Evolutionary conservation across 2,797 vertebrate genomes (phyloP).

Genomic region (Anableps anableps): DNA sequence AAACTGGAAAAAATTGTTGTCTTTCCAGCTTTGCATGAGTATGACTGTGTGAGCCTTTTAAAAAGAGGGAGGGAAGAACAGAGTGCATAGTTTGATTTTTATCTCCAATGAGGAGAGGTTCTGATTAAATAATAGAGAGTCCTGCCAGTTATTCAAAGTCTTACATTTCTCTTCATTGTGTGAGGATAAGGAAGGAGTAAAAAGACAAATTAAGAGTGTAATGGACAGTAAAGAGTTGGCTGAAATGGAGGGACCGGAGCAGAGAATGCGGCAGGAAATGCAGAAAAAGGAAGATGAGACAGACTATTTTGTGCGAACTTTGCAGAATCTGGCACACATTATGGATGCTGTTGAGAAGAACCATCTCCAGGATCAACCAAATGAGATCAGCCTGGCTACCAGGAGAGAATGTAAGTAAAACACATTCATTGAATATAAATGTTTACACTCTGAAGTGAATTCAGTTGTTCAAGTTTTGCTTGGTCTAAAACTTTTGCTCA

Average conservation of each 20-base stretch:
- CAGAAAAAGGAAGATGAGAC: neutral
- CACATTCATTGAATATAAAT: neutral
- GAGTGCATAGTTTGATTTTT: conserved; percentile 22
- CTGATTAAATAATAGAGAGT: conserved; percentile 10
- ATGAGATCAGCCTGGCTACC: conserved; percentile 35
- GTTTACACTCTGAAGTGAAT: neutral
- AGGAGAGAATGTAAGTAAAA: conserved; percentile 71
- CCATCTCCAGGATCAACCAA: conserved; percentile 58
- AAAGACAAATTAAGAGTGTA: neutral
- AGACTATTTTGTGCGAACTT: conserved; percentile 29
- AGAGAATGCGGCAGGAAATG: conserved; percentile 1
- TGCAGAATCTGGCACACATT: conserved; percentile 71
- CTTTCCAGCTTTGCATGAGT: conserved; percentile 46
- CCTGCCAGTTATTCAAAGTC: conserved; percentile 9
- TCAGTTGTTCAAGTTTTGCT: neutral
- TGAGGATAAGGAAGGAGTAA: neutral
- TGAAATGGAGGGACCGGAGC: conserved; percentile 9
- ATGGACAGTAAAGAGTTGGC: conserved; percentile 24
- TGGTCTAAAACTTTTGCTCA: neutral
- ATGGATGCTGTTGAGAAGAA: conserved; percentile 65
- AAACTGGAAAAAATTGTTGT: conserved; percentile 50
- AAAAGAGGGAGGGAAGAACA: neutral
- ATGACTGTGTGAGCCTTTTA: neutral
- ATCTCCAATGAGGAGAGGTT: conserved; percentile 13
- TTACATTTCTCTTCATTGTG: conserved; percentile 17